Base-by-base conservation (phyloP, 2,888 invertebrate genomes). In the Calameuta filiformis region DNA sequence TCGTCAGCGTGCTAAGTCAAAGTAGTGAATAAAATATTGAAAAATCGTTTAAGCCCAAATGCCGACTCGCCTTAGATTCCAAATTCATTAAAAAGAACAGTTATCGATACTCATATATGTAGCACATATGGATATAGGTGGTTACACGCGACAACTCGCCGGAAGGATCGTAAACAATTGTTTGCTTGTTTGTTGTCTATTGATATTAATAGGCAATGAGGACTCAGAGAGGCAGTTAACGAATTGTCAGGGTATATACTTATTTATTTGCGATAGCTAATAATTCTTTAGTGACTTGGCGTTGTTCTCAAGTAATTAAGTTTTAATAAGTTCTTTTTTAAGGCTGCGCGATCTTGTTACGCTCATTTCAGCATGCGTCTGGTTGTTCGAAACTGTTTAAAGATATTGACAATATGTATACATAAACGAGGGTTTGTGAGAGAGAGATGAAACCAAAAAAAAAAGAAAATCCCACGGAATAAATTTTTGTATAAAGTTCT, bases 331-430 rank as follows among this genome's bases (percentile, higher is more conserved):
- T 56, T 56, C 15, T 23, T 9, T 56, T 56, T 23, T 56, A 56
- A 23, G 56, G 56, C 56, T 56, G 56, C 23, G 56, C 23, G 9
- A 56, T 56, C 56, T 23, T 56, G 56, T 56, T 56, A 56, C 56
- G 56, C 23, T 56, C 23, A 56, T 56, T 56, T 56, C 56, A 23
- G 56, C 23, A 56, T 56, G 6, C 9, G 56, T 56, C 56, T 23
- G 56, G 56, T 33, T 12, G 33, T 69, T 6, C 4, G 23, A 56
- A 56, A 56, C 56, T 69, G 40, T 69, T 74, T 68, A 76, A 79
- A 79, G 68, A 78, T 79, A 78, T 76, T 79, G 76, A 81, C 73
- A 79, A 77, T 76, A 78, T 80, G 76, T 78, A 80, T 69, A 76
- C 76, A 69, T 73, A 80, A 79, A 76, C 69, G 77, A 56, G 56